These are phyloP conservation scores for Gobiocypris rarus DNA, from an alignment of 2,113 vertebrate species.

Conservation along the genomic window DNA sequence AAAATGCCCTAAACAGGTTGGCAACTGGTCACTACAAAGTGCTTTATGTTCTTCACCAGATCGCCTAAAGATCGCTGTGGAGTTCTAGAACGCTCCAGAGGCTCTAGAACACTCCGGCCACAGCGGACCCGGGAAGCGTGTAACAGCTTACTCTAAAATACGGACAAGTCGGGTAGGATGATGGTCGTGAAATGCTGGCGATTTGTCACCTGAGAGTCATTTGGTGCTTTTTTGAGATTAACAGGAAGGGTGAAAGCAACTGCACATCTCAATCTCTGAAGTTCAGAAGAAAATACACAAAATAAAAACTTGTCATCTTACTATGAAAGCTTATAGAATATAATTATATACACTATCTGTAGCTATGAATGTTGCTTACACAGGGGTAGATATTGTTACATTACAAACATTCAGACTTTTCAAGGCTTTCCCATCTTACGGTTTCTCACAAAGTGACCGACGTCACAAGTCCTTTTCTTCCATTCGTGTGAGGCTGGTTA, in stretches of 20 bases:
- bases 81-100: slow-evolving; percentile 49
- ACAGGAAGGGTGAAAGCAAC: slow-evolving; percentile 43
- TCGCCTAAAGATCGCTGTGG: slow-evolving; percentile 50
- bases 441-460: not conserved
- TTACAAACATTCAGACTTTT: slow-evolving; percentile 61
- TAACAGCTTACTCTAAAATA: slow-evolving; percentile 65
- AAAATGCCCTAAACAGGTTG: slow-evolving; percentile 82
- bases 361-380: slow-evolving; percentile 47
- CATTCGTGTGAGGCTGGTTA: not conserved
- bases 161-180: slow-evolving; percentile 68
- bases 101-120: slow-evolving; percentile 62
- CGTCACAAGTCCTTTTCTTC: not conserved
- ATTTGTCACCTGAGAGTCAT: slow-evolving; percentile 75
- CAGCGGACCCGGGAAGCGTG: slow-evolving; percentile 67
- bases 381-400: slow-evolving; percentile 43
- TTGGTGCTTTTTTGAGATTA: slow-evolving; percentile 61
- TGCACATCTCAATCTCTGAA: not conserved
- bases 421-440: not conserved
- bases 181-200: slow-evolving; percentile 77
- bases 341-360: slow-evolving; percentile 50
- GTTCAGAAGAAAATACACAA: slow-evolving; percentile 8
- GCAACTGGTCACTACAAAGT: slow-evolving; percentile 96
- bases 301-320: slow-evolving; percentile 47
- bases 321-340: slow-evolving; percentile 53
- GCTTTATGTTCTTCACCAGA: slow-evolving; percentile 82